Conservation (phyloP, 2,113 vertebrate species). For the Seriola rivoliana region DNA sequence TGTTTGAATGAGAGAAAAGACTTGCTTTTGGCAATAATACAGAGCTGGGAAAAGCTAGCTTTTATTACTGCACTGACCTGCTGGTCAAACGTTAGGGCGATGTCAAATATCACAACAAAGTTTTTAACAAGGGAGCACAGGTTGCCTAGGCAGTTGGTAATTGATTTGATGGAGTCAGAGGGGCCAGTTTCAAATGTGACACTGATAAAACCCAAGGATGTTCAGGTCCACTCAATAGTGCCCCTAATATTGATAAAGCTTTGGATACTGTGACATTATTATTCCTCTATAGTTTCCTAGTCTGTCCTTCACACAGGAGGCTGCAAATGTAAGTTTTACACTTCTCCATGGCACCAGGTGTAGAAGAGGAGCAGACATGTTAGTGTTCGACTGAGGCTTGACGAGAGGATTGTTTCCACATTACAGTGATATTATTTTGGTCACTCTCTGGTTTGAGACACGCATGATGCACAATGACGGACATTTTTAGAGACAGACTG, state of each 20-base stretch:
- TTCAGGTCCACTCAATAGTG: background rate
- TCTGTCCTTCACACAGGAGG: background rate
- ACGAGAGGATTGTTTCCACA: slow-evolving; percentile 6
- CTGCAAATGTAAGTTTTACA: background rate
- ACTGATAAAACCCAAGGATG: background rate
- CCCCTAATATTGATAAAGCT: background rate
- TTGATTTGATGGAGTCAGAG: too few species aligned
- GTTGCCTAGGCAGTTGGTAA: too few species aligned
- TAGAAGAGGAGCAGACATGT: background rate
- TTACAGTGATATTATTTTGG: background rate
- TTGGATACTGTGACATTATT: background rate
- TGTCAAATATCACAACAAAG: too few species aligned
- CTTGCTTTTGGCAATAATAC: too few species aligned
- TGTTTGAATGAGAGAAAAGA: too few species aligned
- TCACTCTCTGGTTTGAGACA: slow-evolving; percentile 14
- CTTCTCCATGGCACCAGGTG: background rate
- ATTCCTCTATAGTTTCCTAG: background rate
- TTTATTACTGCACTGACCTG: too few species aligned
- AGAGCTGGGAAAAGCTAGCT: too few species aligned
- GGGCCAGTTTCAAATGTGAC: background rate
- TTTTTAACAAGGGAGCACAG: too few species aligned
- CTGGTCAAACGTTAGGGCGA: too few species aligned
- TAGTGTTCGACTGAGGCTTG: background rate
- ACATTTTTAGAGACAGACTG: background rate
- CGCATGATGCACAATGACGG: background rate